Evolutionary conservation across 2,888 invertebrate species (phyloP).

Genomic region (Orthosia incerta): DNA sequence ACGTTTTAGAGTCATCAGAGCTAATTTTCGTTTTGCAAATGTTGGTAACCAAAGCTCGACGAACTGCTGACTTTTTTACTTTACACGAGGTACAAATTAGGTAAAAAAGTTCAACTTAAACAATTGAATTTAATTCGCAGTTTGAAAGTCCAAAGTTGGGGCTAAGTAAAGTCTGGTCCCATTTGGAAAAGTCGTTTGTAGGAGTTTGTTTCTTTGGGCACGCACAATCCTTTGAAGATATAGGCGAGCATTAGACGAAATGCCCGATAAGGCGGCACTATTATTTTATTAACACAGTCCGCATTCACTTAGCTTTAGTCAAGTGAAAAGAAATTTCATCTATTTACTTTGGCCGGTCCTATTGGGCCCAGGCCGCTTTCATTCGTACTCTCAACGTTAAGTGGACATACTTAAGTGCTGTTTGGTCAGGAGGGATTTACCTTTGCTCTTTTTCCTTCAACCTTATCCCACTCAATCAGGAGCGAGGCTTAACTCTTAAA

Average conservation of each 20-base stretch:
- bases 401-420: constrained; percentile 89
- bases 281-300: constrained; percentile 73
- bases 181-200: constrained; percentile 57
- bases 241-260: constrained; percentile 45
- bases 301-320: constrained; percentile 69
- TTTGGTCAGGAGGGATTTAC: constrained; percentile 89
- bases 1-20: constrained; percentile 32
- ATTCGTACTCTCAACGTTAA: constrained; percentile 83
- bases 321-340: constrained; percentile 81
- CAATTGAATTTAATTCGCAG: constrained; percentile 61
- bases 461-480: constrained; percentile 86
- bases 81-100: constrained; percentile 41
- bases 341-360: constrained; percentile 83
- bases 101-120: constrained; percentile 46
- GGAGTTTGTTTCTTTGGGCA: constrained; percentile 46
- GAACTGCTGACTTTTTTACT: constrained; percentile 11
- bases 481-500: constrained; percentile 77
- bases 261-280: constrained; percentile 61
- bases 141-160: constrained; percentile 45
- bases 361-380: constrained; percentile 77
- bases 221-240: constrained; percentile 52
- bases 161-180: constrained; percentile 52
- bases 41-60: constrained; percentile 10
- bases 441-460: constrained; percentile 87
- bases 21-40: constrained; percentile 39